These are phyloP conservation scores for Dysidea cf. avara DNA, from an alignment of 37 sponge, comb jelly and placozoan genomes.

Conservation along the genomic window DNA sequence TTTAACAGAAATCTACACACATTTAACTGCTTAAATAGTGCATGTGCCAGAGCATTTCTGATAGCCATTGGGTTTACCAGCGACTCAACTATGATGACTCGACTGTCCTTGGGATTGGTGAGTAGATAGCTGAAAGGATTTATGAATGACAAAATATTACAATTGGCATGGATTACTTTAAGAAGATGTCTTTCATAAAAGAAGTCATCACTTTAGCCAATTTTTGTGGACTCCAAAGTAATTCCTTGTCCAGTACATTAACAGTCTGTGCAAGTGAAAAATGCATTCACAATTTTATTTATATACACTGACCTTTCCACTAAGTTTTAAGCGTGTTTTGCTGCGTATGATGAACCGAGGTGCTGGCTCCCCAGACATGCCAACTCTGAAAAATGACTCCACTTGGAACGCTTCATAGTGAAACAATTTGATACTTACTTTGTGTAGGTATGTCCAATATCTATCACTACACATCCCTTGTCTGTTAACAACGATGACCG, in stretches of 20 bases:
- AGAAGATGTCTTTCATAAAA: not conserved
- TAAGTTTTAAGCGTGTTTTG: constrained; percentile 44
- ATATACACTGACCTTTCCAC: constrained; percentile 46
- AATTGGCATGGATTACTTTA: not conserved
- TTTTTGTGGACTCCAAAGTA: not conserved
- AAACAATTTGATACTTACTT: constrained; percentile 38
- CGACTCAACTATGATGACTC: constrained; percentile 83
- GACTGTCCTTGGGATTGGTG: constrained; percentile 73
- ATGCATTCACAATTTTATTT: not conserved
- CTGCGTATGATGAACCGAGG: constrained; percentile 79
- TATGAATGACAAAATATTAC: not conserved
- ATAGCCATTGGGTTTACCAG: constrained; percentile 63
- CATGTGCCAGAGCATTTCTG: constrained; percentile 79
- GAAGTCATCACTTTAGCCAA: not conserved
- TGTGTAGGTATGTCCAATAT: constrained; percentile 83
- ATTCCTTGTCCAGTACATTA: too few relatives aligned
- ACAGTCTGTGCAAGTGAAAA: not conserved
- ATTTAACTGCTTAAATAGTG: constrained; percentile 72
- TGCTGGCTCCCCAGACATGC: constrained; percentile 73
- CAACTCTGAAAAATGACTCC: constrained; percentile 53
- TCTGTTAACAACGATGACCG: constrained; percentile 24
- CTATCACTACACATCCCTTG: constrained; percentile 73
- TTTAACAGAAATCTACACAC: constrained; percentile 24
- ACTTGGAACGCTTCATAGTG: not conserved
- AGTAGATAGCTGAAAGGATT: constrained; percentile 59